Conservation (phyloP, 2,888 invertebrate genomes). For the Muschampia plurimacula region DNA sequence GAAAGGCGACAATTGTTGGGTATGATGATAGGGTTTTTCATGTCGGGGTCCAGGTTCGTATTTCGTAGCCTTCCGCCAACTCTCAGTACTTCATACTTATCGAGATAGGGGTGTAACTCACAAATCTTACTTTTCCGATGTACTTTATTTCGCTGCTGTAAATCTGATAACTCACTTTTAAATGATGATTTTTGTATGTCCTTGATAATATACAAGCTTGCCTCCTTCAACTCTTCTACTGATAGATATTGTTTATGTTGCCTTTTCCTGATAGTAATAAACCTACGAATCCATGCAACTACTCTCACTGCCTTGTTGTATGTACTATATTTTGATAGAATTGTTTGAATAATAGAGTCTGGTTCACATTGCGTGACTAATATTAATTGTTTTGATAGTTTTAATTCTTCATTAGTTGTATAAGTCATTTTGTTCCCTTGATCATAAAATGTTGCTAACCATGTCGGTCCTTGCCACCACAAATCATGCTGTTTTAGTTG, state of each 20-base stretch:
- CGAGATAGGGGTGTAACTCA: too few species aligned
- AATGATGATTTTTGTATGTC: too few species aligned
- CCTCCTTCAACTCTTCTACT: background rate
- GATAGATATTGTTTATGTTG: background rate
- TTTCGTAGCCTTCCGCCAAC: background rate
- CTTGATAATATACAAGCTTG: too few species aligned
- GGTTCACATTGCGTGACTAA: too few species aligned
- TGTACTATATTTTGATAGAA: background rate
- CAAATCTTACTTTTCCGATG: too few species aligned
- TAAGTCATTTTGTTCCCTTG: too few species aligned
- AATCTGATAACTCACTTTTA: too few species aligned
- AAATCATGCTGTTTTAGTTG: slow-evolving; percentile 8
- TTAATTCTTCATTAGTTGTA: too few species aligned
- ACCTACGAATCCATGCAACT: background rate
- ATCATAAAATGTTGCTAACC: background rate
- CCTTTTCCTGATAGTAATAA: background rate
- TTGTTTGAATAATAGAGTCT: too few species aligned
- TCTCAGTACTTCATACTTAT: background rate
- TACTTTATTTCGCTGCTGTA: too few species aligned
- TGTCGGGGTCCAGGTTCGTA: background rate
- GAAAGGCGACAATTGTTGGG: background rate
- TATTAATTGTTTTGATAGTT: too few species aligned
- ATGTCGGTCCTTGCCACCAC: slow-evolving; percentile 9
- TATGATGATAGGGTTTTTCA: background rate
- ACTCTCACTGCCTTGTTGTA: background rate